Base-by-base conservation (phyloP, 1,140 invertebrate genomes). In the Polypedilum vanderplanki region DNA sequence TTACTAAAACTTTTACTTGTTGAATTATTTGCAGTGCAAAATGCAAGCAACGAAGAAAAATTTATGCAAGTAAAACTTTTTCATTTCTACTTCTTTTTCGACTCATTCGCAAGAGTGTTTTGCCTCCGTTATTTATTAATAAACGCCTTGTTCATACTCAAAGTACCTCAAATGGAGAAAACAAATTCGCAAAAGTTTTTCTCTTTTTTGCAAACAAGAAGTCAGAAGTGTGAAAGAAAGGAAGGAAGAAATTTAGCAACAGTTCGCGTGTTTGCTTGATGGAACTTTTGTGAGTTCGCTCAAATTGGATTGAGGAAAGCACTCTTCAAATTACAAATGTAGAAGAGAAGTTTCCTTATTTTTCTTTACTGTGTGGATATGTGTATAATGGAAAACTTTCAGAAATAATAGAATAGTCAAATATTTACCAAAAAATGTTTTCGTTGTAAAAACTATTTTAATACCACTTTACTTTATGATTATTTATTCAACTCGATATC, bases 91-190 rank as follows among this genome's bases (percentile, higher is more conserved):
- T 57, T 12, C 4, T n/a, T 57, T 57, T 57, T 46, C 41, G 15
- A 57, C 46, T 57, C n/a, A 5, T 33, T 3, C 5, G 5, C 12
- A 2, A 12, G 46, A 57, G 46, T 57, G 46, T 57, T 33, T 33
- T 57, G 46, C 46, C 46, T 12, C 15, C 46, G 12, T 57, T 57
- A 57, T 57, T 57, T 57, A 57, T 57, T 57, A 57, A 57, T 57
- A 57, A 57, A 57, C 46, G n/a, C 24, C 2, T 33, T 33, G 24
- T 57, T 57, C 46, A 15, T 57, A 57, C 46, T 33, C 5, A 5
- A 33, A 33, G 24, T 3, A 33, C 24, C 24, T 33, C 24, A 33
- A 33, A 33, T 33, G 24, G 24, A 33, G 24, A 33, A 33, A 33
- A 33, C 24, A 33, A 33, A 33, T 33, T 33, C 24, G 24, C 24